Base-by-base conservation (phyloP, 2,888 invertebrate species). In the Xestoiulus laeticollis region DNA sequence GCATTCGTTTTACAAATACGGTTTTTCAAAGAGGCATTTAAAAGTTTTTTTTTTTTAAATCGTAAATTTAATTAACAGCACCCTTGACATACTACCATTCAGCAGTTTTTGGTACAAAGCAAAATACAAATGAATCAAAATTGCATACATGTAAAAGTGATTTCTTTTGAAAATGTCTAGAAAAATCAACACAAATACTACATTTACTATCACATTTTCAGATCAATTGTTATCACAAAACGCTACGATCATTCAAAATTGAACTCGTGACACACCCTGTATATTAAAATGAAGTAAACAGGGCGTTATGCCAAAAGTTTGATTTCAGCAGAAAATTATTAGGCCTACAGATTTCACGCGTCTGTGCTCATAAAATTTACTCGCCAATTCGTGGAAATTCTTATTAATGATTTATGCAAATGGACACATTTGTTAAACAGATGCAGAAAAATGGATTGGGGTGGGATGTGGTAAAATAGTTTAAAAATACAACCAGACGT, bases 51-150 rank as follows among this genome's bases (percentile, higher is more conserved):
- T n/a, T n/a, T n/a, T n/a, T n/a, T n/a, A 59, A 59, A 59, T 19
- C 59, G 59, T 59, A 59, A 59, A 59, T 59, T 19, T n/a, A 59
- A 59, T n/a, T n/a, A 59, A n/a, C 59, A 59, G 59, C 59, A 59
- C 59, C 59, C 59, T 59, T 59, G 59, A n/a, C 59, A 59, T n/a
- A 59, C 59, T 59, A 59, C 59, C 59, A 3, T n/a, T 5, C 59
- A 59, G 19, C n/a, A 19, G 14, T 19, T n/a, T 59, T 59, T 14
- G 6, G n/a, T 38, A 38, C 38, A 38, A 38, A 38, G 6, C 38
- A 38, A 6, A 38, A 38, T 5, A 6, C 38, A 5, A 38, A 38
- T 38, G 6, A 38, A 38, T 38, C 38, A 38, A 38, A 38, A 38
- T 38, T 6, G 6, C 38, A 6, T 38, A 38, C 38, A 38, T 6